A percentile compares a stretch with the other conserved stretches of the same genome.
These are phyloP conservation scores for Astropecten irregularis DNA, from an alignment of 53 echinoderm and acorn worm genomes.

Conservation along the genomic window DNA sequence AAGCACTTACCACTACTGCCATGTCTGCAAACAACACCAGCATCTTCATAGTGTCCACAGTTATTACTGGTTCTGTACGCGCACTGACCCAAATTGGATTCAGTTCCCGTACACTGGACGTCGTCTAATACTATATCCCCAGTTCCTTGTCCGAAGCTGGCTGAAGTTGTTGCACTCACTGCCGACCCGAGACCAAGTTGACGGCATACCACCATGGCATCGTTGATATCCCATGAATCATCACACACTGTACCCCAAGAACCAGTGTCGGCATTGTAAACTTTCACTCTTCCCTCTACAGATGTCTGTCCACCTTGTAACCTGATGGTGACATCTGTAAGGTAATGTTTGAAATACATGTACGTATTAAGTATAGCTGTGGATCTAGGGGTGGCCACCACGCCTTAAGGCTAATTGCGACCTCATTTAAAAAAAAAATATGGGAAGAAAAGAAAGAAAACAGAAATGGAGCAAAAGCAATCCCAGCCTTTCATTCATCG, in stretches of 20 bases:
- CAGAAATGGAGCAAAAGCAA: too few species aligned
- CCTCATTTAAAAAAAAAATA: too few species aligned
- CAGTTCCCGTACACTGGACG: neutral
- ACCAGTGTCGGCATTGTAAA: neutral
- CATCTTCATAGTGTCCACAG: constrained; percentile 65
- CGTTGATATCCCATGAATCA: neutral
- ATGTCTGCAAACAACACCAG: constrained; percentile 47
- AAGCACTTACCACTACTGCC: neutral
- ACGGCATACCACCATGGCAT: neutral
- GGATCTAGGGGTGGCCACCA: too few species aligned
- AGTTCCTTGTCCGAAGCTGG: neutral
- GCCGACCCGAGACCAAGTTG: neutral
- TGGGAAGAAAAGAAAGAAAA: too few species aligned
- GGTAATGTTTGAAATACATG: too few species aligned
- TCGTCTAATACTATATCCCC: neutral
- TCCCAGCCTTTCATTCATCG: too few species aligned
- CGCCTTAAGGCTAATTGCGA: too few species aligned
- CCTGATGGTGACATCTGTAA: too few species aligned
- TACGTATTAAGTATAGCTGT: too few species aligned
- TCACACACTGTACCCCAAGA: constrained; percentile 19
- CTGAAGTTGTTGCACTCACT: neutral
- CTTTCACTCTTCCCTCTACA: neutral
- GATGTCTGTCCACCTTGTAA: neutral
- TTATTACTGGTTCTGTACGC: too few species aligned
- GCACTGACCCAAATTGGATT: neutral